Evolutionary conservation across 2,888 invertebrate genomes (phyloP).

Genomic region (Ptychoptera albimana): DNA sequence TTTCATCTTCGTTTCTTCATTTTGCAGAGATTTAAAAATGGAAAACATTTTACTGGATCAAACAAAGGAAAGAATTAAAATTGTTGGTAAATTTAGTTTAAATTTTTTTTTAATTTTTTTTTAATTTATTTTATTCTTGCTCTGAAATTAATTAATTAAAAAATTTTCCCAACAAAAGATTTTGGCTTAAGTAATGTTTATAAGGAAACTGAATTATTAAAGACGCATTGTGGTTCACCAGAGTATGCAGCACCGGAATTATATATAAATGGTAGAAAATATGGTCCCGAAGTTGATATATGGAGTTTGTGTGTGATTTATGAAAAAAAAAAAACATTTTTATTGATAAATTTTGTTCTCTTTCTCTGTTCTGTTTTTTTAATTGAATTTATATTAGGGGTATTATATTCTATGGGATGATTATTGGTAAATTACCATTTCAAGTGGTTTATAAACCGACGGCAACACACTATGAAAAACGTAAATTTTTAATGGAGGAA

Average conservation of each 20-base stretch:
- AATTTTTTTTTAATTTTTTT: constrained; percentile 1
- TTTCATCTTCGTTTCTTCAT: too few species aligned
- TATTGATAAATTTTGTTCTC: too few species aligned
- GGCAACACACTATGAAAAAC: constrained; percentile 36
- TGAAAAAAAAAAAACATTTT: too few species aligned
- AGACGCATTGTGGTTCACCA: constrained; percentile 62
- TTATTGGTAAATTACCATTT: constrained; percentile 55
- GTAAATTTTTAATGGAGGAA: constrained; percentile 43
- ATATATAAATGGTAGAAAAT: constrained; percentile 47
- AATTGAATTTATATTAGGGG: too few species aligned
- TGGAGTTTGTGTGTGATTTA: constrained; percentile 50
- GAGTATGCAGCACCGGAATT: constrained; percentile 69
- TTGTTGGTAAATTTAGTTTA: constrained; percentile 38
- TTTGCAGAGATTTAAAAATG: constrained; percentile 60
- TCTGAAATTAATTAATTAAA: neutral
- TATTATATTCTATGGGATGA: constrained; percentile 60
- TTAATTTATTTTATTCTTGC: constrained; percentile 1
- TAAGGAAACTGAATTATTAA: constrained; percentile 39
- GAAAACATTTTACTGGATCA: constrained; percentile 60
- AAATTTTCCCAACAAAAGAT: constrained; percentile 28
- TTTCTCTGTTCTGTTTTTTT: neutral
- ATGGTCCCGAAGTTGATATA: constrained; percentile 61
- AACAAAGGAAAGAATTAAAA: constrained; percentile 50
- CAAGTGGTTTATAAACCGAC: constrained; percentile 26
- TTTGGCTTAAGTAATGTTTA: constrained; percentile 60